Conservation (phyloP, 1,140 invertebrate genomes). For the Megathymus violae region DNA sequence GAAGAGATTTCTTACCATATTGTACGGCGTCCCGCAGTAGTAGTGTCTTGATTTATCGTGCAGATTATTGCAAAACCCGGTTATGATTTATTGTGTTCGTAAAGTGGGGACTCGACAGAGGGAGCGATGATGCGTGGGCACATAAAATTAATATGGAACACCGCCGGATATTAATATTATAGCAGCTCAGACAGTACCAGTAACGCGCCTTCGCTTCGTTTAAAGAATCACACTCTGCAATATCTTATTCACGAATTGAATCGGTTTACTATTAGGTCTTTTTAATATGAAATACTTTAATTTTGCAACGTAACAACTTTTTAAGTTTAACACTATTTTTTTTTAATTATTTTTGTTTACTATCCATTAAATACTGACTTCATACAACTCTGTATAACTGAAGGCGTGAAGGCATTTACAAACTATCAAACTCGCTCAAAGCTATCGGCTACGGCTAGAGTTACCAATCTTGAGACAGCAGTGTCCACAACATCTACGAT, state of each 20-base stretch:
- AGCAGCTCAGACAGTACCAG: not conserved
- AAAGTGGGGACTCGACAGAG: slow-evolving; percentile 22
- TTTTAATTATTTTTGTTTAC: too few species aligned
- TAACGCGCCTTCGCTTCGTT: not conserved
- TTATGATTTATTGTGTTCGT: slow-evolving; percentile 51
- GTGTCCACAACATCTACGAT: too few species aligned
- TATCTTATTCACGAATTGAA: too few species aligned
- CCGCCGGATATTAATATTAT: slow-evolving; percentile 23
- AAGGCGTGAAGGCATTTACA: slow-evolving; percentile 3
- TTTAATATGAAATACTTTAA: too few species aligned
- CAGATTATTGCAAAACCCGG: slow-evolving; percentile 51
- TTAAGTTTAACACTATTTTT: too few species aligned
- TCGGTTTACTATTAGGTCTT: too few species aligned
- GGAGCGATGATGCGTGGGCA: slow-evolving; percentile 16
- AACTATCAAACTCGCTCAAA: not conserved
- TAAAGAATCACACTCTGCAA: too few species aligned
- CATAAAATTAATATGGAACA: slow-evolving; percentile 29
- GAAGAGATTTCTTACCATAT: slow-evolving; percentile 1
- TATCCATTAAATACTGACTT: too few species aligned
- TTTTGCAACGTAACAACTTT: too few species aligned
- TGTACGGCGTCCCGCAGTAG: slow-evolving; percentile 2
- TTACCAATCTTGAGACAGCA: not conserved
- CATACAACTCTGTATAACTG: not conserved
- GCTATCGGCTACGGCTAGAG: not conserved
- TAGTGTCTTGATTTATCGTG: slow-evolving; percentile 48